Evolutionary conservation across 2,888 invertebrate species (phyloP).

Genomic region (Xestia ashworthii): DNA sequence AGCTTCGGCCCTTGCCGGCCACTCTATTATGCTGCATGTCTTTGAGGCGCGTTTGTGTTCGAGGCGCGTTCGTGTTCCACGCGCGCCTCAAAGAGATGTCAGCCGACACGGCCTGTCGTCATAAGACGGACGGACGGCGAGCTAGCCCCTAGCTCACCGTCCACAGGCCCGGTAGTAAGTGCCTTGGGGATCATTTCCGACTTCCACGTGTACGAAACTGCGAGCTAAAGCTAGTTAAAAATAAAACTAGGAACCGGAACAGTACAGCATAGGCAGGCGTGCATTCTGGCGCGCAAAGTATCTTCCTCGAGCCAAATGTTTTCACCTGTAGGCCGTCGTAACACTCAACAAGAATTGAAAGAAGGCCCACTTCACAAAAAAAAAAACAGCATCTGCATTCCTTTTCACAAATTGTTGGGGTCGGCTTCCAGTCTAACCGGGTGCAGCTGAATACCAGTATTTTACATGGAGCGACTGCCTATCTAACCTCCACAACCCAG

Average conservation of each 20-base stretch:
- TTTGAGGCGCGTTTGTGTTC: too few species aligned
- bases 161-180: not conserved
- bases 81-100: too few species aligned
- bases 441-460: not conserved
- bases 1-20: too few species aligned
- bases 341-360: not conserved
- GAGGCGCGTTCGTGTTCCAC: too few species aligned
- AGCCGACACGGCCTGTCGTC: too few species aligned
- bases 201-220: not conserved
- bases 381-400: too few species aligned
- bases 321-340: constrained; percentile 35
- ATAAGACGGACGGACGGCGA: too few species aligned
- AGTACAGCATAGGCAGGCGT: constrained; percentile 8
- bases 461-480: not conserved
- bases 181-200: not conserved
- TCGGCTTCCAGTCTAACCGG: not conserved
- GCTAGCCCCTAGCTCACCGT: too few species aligned
- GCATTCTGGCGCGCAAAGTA: constrained; percentile 44
- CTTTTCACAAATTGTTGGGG: not conserved
- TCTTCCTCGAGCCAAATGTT: constrained; percentile 37
- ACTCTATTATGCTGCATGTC: too few species aligned
- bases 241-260: constrained; percentile 10
- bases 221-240: not conserved
- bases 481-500: not conserved
- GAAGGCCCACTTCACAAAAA: constrained; percentile 5